These are phyloP conservation scores for Nyctibius bracteatus DNA, from an alignment of 2,113 vertebrate species.

Conservation along the genomic window DNA sequence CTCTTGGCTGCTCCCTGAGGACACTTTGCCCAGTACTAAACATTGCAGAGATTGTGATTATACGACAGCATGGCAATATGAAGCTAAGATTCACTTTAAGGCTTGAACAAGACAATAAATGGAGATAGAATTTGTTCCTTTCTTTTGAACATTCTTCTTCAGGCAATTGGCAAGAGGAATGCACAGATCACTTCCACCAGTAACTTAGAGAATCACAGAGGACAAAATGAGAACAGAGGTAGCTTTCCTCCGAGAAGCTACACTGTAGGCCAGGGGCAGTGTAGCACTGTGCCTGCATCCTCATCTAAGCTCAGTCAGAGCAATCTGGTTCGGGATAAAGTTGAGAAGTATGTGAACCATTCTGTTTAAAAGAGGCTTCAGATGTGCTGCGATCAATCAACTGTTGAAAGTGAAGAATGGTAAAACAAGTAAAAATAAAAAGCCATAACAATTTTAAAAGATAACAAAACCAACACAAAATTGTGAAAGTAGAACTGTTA, in stretches of 20 bases:
- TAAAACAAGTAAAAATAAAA: background rate
- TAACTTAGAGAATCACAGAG: background rate
- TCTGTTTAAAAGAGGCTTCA: background rate
- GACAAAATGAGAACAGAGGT: background rate
- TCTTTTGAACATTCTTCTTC: background rate
- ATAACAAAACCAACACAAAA: background rate
- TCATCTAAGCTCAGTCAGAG: background rate
- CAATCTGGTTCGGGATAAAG: background rate
- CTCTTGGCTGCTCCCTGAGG: slow-evolving; percentile 33
- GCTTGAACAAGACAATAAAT: background rate
- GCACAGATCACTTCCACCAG: background rate
- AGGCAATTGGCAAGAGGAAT: background rate
- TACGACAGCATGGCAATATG: background rate
- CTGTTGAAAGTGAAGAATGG: background rate
- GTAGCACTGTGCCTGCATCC: background rate
- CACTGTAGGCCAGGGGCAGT: background rate
- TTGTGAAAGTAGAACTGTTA: background rate
- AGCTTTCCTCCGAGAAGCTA: background rate
- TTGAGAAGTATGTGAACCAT: background rate
- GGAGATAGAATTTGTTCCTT: background rate
- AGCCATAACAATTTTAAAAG: background rate
- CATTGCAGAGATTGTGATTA: background rate
- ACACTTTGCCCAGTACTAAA: background rate
- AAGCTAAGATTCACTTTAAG: background rate
- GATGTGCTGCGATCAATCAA: background rate